A percentile compares a stretch with the other conserved stretches of the same genome.
phyloP scores from a whole-genome alignment of 2,888 invertebrate species.

The Hydropsyche betteni region DNA sequence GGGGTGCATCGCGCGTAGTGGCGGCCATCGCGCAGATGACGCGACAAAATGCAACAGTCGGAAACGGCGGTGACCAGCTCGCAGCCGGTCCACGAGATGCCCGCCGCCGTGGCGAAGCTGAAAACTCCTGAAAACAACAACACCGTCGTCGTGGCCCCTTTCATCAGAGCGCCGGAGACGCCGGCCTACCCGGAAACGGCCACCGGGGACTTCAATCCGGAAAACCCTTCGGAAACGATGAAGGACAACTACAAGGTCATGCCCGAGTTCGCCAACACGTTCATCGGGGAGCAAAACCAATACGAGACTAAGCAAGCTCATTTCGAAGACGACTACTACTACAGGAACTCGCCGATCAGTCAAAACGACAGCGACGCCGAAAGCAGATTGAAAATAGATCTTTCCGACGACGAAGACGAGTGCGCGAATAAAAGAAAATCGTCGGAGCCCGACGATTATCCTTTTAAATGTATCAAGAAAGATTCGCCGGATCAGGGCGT shows the following conservation, averaged over 20 bases:
- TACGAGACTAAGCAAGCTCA: conserved; percentile 18
- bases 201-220: conserved; percentile 35
- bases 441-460: conserved; percentile 39
- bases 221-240: conserved; percentile 39
- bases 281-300: conserved; percentile 35
- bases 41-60: conserved; percentile 51
- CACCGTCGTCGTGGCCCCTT: conserved; percentile 43
- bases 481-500: conserved; percentile 44
- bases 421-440: conserved; percentile 40
- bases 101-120: conserved; percentile 46
- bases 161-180: conserved; percentile 30
- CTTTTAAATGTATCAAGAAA: conserved; percentile 44
- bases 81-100: conserved; percentile 44
- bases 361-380: conserved; percentile 49
- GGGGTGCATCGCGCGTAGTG: neutral
- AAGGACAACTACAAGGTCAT: conserved; percentile 47
- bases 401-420: conserved; percentile 43
- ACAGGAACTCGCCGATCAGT: conserved; percentile 46
- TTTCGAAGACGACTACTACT: conserved; percentile 42
- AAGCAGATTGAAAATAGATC: conserved; percentile 49
- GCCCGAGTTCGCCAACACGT: conserved; percentile 32
- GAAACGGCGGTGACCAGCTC: conserved; percentile 41
- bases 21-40: conserved; percentile 40
- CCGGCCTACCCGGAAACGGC: conserved; percentile 30
- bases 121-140: conserved; percentile 50